A percentile compares a stretch with the other conserved stretches of the same genome.
Evolutionary conservation across 2,797 vertebrate genomes (phyloP).

Genomic region (Aselliscus stoliczkanus): DNA sequence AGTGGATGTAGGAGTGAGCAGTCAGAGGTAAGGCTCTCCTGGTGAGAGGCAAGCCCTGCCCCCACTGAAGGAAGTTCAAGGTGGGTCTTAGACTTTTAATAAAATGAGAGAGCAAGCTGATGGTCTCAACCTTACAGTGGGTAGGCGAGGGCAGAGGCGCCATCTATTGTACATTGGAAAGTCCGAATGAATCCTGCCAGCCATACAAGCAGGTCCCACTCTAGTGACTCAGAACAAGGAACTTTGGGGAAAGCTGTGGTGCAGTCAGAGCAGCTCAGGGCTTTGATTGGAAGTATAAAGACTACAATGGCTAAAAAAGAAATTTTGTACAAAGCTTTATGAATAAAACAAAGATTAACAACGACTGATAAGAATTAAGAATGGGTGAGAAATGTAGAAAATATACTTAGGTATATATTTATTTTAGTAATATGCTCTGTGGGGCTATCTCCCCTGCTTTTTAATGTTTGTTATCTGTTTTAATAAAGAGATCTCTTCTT

Average conservation of each 20-base stretch:
- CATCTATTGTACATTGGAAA: background rate
- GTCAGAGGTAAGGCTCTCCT: background rate
- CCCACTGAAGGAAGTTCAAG: background rate
- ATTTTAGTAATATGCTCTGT: constrained; percentile 52
- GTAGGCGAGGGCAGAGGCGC: background rate
- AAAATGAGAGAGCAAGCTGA: background rate
- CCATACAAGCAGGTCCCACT: background rate
- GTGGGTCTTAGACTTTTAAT: background rate
- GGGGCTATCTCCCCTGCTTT: constrained; percentile 45
- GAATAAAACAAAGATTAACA: background rate
- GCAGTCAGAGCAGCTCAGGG: background rate
- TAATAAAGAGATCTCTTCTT: constrained; percentile 59
- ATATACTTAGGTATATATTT: background rate
- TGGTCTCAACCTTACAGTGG: background rate
- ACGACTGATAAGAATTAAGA: background rate
- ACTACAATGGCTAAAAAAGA: background rate
- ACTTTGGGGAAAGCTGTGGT: background rate
- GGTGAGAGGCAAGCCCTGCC: background rate
- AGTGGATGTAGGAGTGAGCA: background rate
- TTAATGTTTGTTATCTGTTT: constrained; percentile 62
- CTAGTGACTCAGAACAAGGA: background rate
- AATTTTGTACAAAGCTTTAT: background rate
- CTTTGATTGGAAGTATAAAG: background rate
- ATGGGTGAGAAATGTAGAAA: background rate
- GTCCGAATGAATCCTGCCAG: background rate